A percentile compares a stretch with the other conserved stretches of the same genome.
Conservation (phyloP, 2,797 vertebrate species). For the Centroberyx gerrardi region DNA sequence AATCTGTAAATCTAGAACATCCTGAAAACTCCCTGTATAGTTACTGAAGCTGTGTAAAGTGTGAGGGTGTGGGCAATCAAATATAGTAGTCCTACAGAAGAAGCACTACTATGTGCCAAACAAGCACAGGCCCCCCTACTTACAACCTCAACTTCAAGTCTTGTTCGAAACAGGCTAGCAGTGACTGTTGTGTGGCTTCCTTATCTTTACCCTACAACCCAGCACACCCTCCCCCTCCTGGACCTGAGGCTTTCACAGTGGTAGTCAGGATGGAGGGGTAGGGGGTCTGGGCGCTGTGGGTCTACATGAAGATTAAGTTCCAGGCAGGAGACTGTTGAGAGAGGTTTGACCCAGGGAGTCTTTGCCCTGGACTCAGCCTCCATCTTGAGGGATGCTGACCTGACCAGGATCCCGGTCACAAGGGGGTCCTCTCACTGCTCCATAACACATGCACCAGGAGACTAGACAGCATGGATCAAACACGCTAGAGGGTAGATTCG, state of each 20-base stretch:
- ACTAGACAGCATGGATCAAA: conserved; percentile 27
- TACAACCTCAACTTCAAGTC: conserved; percentile 8
- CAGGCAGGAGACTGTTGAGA: neutral
- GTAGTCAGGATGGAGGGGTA: conserved; percentile 16
- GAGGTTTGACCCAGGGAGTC: conserved; percentile 7
- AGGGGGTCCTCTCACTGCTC: neutral
- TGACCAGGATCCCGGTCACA: conserved; percentile 16
- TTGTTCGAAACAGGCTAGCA: neutral
- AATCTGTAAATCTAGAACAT: neutral
- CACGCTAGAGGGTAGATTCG: conserved; percentile 5
- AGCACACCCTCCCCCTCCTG: conserved; percentile 1
- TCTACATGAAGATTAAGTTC: conserved; percentile 38
- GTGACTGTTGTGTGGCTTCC: neutral
- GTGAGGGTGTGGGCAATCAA: neutral
- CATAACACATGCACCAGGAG: conserved; percentile 23
- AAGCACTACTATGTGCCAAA: neutral
- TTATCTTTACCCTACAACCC: conserved; percentile 40
- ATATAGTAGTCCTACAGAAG: neutral
- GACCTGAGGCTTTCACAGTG: neutral
- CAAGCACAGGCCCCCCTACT: neutral
- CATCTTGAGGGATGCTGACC: conserved; percentile 15
- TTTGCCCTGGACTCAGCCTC: conserved; percentile 2
- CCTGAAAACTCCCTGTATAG: neutral
- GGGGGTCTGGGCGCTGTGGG: conserved; percentile 4
- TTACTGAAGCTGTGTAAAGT: neutral